Conservation (phyloP, 1,140 invertebrate species). For the Lordiphosa mommai region DNA sequence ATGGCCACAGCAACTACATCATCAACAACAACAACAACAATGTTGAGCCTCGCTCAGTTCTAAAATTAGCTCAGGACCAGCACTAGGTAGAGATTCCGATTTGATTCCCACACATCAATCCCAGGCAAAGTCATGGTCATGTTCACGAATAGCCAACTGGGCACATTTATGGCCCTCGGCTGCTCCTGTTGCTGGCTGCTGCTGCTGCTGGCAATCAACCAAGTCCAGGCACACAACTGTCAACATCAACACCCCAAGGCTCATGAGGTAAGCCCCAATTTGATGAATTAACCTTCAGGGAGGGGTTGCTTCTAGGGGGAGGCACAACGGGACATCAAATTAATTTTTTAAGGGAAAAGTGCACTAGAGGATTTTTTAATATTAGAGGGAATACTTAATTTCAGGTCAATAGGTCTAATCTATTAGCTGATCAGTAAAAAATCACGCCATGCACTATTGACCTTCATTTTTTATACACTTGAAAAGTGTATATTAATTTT, state of each 20-base stretch:
- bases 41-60: conserved; percentile 19
- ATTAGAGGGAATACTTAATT: no score
- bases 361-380: no score
- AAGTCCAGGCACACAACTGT: conserved; percentile 60
- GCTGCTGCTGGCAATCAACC: conserved; percentile 23
- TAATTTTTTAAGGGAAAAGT: no score
- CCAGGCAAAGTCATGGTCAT: conserved; percentile 8
- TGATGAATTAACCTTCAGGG: neutral
- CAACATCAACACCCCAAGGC: conserved; percentile 76
- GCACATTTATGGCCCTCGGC: conserved; percentile 15
- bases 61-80: conserved; percentile 27
- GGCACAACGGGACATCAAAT: no score
- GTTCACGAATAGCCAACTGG: neutral
- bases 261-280: conserved; percentile 60
- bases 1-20: conserved; percentile 1
- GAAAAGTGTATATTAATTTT: no score
- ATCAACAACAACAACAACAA: conserved; percentile 8
- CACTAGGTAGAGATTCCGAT: neutral
- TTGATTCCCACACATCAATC: neutral
- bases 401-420: no score
- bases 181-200: conserved; percentile 14
- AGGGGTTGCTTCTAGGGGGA: no score
- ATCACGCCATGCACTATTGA: no score
- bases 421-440: no score
- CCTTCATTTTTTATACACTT: no score